These are phyloP conservation scores for Conopomorpha cramerella DNA, from an alignment of 1,140 invertebrate genomes.

Conservation along the genomic window DNA sequence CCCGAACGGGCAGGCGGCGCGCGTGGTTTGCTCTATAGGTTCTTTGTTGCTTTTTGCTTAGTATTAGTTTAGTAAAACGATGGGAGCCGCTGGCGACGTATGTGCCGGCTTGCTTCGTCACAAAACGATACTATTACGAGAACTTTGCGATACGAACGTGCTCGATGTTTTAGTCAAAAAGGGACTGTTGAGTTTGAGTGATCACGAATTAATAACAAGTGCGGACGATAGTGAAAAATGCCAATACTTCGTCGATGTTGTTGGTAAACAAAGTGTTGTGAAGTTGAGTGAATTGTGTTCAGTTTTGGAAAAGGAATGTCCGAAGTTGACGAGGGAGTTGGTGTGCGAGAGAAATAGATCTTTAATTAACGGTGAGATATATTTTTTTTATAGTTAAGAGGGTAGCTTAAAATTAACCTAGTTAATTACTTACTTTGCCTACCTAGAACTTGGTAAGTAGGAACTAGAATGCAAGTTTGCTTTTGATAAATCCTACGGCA, in stretches of 20 bases:
- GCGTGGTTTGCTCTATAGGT: too few species aligned
- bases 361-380: conserved; percentile 41
- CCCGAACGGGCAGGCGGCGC: too few species aligned
- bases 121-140: conserved; percentile 43
- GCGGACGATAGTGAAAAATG: conserved; percentile 50
- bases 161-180: conserved; percentile 53
- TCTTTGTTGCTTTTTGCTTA: conserved; percentile 13
- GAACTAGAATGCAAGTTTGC: too few species aligned
- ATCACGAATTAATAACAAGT: conserved; percentile 50
- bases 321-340: conserved; percentile 48
- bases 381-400: too few species aligned
- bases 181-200: conserved; percentile 42
- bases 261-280: conserved; percentile 52
- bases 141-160: conserved; percentile 51
- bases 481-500: too few species aligned
- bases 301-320: conserved; percentile 50
- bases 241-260: conserved; percentile 53
- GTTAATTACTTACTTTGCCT: too few species aligned
- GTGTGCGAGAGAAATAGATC: conserved; percentile 46
- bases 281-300: conserved; percentile 51
- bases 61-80: conserved; percentile 34
- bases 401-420: too few species aligned
- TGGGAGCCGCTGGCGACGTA: conserved; percentile 40
- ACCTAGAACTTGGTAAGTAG: too few species aligned
- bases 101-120: conserved; percentile 49